phyloP scores from a whole-genome alignment of 2,888 invertebrate genomes.

The Synergus umbraculus region DNA sequence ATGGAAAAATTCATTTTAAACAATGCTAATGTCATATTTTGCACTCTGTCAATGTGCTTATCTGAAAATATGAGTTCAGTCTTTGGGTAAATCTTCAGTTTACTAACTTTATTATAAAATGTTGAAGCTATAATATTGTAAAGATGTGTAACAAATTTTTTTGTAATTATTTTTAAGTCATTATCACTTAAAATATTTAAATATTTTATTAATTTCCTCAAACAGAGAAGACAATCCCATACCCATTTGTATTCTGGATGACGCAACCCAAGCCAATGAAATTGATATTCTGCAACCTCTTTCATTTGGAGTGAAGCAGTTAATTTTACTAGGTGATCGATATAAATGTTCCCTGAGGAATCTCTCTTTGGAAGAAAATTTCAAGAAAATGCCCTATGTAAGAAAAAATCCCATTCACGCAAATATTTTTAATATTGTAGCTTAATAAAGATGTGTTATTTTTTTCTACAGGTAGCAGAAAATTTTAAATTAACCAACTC shows the following conservation, averaged over 20 bases:
- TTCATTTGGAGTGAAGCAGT: not conserved
- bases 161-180: not conserved
- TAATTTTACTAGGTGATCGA: not conserved
- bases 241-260: not conserved
- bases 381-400: not conserved
- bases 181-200: not conserved
- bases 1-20: not conserved
- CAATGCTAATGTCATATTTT: not conserved
- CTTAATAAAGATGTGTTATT: not conserved
- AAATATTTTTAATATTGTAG: not conserved
- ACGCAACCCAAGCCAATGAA: not conserved
- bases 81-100: not conserved
- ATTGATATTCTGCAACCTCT: not conserved
- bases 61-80: not conserved
- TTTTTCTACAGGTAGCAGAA: not conserved
- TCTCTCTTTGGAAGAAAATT: not conserved
- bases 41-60: not conserved
- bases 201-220: not conserved
- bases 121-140: too few relatives aligned
- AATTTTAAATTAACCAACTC: not conserved
- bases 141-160: too few relatives aligned
- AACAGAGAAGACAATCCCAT: not conserved
- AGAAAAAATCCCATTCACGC: not conserved
- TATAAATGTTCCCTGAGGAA: not conserved
- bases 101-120: too few relatives aligned